Base-by-base conservation (phyloP, 92 coral and sea anemone species). In the Phenganax stokvisi region DNA sequence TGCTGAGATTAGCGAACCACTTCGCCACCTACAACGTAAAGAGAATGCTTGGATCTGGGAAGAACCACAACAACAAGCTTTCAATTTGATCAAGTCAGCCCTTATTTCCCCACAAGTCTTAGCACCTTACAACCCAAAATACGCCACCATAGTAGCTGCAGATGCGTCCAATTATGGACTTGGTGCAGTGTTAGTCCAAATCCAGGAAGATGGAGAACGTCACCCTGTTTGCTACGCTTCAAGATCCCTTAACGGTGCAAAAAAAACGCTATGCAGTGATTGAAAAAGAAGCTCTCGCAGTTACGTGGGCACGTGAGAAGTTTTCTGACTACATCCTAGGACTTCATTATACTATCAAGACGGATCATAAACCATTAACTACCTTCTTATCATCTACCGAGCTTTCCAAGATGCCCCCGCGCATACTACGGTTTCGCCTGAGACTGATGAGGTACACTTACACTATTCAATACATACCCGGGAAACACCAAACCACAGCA, bases 211-310 rank as follows among this genome's bases (percentile, higher is more conserved):
- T 15, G 88, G 86, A 80, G 60, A 80, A 63, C 89, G 87, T 57
- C 76, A 74, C 20, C 90, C 92, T 12, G 51, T 82, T 12, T 76
- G 85, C 54, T 85, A 81, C 52, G 89, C 90, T 12, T 87, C 89
- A 7, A 81, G 87, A 44, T 87, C 89, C 11, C 87, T 89, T 55
- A 85, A 64, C 28, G 87, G 87, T 17, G 54, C 87, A 27, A 88
- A 86, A 86, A 71, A 80, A 75, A 51, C 85, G 86, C 70, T 84
- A 89, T 69, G 89, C 92, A 10, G 85, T 86, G 57, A 86, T 84
- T 12, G 86, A 86, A 78, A 86, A 64, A 28, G 47, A 37, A 37
- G 47, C 5, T 2, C 47, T 37, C 47, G 47, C 47, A 1, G 47
- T 37, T 37, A 85, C 85, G 20, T 86, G 88, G 87, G 84, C 88